These are phyloP conservation scores for Thelaira solivaga DNA, from an alignment of 2,888 invertebrate species.

Conservation along the genomic window DNA sequence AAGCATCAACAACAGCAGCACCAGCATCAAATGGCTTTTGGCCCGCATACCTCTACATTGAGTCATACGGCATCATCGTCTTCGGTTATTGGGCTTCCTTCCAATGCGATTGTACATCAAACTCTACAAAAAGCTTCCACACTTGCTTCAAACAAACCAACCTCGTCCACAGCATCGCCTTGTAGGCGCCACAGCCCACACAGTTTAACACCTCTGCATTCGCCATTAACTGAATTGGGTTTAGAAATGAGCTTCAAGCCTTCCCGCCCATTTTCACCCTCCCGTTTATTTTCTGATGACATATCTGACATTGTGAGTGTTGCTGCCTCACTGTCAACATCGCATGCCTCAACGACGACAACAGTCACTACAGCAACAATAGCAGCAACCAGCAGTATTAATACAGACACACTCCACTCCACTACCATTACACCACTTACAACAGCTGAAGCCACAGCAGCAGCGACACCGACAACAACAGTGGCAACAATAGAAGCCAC, in stretches of 20 bases:
- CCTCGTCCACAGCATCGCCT: conserved; percentile 76
- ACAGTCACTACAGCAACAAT: conserved; percentile 62
- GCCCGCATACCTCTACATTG: conserved; percentile 26
- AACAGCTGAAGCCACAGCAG: conserved; percentile 27
- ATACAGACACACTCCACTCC: no score
- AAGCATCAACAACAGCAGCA: conserved; percentile 58
- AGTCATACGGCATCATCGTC: no score
- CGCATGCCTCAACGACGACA: conserved; percentile 58
- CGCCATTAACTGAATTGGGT: conserved; percentile 80
- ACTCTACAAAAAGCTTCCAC: conserved; percentile 49
- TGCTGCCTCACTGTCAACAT: conserved; percentile 41
- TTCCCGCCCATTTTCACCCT: conserved; percentile 78
- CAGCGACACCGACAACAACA: conserved; percentile 64
- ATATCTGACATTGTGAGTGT: conserved; percentile 77
- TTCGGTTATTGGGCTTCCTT: conserved; percentile 29
- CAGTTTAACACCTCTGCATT: conserved; percentile 81
- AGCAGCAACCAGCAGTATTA: conserved; percentile 53
- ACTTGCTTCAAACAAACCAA: conserved; percentile 49
- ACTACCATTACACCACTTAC: conserved; percentile 61
- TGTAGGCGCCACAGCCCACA: conserved; percentile 78
- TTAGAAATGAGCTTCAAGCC: conserved; percentile 84
- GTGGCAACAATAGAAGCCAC: conserved; percentile 20
- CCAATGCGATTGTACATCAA: conserved; percentile 27
- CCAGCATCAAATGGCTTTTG: conserved; percentile 54
- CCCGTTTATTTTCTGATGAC: conserved; percentile 83